These are phyloP conservation scores for Zonotrichia albicollis DNA, from an alignment of 2,797 vertebrate species.

Conservation along the genomic window DNA sequence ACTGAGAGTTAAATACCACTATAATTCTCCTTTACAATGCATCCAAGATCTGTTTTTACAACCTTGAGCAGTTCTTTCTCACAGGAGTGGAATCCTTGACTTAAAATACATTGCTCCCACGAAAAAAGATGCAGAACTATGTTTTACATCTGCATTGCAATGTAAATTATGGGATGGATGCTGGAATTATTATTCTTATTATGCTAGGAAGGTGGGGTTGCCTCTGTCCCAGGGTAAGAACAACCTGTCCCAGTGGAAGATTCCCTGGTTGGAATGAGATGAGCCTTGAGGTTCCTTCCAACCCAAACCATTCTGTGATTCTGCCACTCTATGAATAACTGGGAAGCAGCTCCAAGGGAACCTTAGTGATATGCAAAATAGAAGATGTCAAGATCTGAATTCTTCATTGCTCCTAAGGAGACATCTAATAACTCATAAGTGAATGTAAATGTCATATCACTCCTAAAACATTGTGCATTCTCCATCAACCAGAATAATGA, in stretches of 20 bases:
- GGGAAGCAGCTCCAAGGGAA: not conserved
- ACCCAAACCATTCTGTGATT: not conserved
- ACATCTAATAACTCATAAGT: constrained; percentile 56
- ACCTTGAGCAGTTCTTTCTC: not conserved
- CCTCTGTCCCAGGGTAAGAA: not conserved
- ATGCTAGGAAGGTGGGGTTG: not conserved
- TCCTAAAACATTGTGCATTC: constrained; percentile 16
- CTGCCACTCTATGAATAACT: not conserved
- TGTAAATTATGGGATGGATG: not conserved
- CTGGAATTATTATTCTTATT: not conserved
- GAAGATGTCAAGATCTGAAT: constrained; percentile 52
- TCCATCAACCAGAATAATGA: constrained; percentile 54
- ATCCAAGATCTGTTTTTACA: not conserved
- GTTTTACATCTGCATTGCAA: not conserved
- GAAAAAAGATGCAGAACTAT: not conserved
- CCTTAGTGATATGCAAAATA: constrained; percentile 11
- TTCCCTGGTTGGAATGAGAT: not conserved
- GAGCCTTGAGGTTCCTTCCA: not conserved
- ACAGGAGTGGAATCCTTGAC: not conserved
- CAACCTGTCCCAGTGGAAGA: not conserved
- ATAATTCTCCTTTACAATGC: not conserved
- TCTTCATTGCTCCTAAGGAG: constrained; percentile 21
- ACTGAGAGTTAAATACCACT: not conserved
- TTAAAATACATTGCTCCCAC: not conserved
- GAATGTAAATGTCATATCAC: constrained; percentile 62